A percentile compares a stretch with the other conserved stretches of the same genome.
phyloP scores from a whole-genome alignment of 2,888 invertebrate species.

The Hirtodrosophila cameraria region DNA sequence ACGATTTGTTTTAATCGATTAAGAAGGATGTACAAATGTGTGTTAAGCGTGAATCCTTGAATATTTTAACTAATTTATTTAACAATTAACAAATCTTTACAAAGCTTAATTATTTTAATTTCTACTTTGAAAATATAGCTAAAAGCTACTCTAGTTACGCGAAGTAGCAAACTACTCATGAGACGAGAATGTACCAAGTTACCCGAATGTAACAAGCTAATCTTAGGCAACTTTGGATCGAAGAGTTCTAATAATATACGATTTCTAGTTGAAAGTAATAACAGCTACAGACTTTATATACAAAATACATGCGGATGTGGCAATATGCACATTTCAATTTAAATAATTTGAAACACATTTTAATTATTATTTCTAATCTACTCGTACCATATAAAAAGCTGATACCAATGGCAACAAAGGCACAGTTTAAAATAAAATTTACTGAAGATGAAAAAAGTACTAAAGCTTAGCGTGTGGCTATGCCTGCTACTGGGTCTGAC shows the following conservation, averaged over 20 bases:
- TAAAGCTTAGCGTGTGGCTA: background rate
- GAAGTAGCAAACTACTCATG: too few relatives aligned
- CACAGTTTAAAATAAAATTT: background rate
- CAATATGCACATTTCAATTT: background rate
- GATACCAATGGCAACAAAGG: background rate
- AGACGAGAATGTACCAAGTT: too few relatives aligned
- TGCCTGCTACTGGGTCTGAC: background rate
- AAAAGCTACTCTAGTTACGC: too few relatives aligned
- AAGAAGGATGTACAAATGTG: too few relatives aligned
- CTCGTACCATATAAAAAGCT: constrained; percentile 2
- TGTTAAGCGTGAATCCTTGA: too few relatives aligned
- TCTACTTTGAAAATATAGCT: too few relatives aligned
- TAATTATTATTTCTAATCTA: background rate
- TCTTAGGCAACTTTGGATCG: too few relatives aligned
- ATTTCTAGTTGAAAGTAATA: background rate
- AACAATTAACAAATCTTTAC: too few relatives aligned
- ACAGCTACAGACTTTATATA: background rate
- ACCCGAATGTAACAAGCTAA: too few relatives aligned
- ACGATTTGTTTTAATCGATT: background rate
- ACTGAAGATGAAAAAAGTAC: background rate
- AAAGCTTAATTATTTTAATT: too few relatives aligned
- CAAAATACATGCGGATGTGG: background rate
- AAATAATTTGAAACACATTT: constrained; percentile 13
- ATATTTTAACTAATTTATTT: too few relatives aligned
- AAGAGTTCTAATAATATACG: too few relatives aligned